These are phyloP conservation scores for Geophilus truncorum DNA, from an alignment of 2,888 invertebrate species.

Conservation along the genomic window DNA sequence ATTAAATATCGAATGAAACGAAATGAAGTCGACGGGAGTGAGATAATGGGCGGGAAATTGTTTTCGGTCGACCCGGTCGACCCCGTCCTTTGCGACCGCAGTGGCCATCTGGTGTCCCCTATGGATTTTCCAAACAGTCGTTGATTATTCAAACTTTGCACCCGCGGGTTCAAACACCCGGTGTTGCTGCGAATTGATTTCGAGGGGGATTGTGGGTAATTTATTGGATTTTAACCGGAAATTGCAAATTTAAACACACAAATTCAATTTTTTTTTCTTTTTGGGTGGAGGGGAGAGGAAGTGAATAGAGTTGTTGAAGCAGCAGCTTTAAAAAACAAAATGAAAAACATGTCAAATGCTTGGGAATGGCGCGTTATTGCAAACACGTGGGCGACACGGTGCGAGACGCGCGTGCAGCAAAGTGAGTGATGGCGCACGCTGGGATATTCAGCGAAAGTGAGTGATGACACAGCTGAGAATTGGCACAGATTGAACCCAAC, in stretches of 20 bases:
- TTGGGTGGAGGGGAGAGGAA: background rate
- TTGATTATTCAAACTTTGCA: background rate
- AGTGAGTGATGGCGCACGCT: background rate
- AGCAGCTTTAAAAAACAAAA: too few species aligned
- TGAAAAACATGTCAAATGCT: background rate
- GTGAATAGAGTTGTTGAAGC: too few species aligned
- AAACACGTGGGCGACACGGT: background rate
- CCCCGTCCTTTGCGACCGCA: too few species aligned
- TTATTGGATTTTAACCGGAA: background rate
- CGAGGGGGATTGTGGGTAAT: background rate
- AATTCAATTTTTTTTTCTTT: background rate
- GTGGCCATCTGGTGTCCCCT: background rate
- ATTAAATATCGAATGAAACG: background rate
- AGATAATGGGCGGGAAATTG: background rate
- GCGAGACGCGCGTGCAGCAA: background rate
- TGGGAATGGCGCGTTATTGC: background rate
- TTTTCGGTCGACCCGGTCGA: background rate
- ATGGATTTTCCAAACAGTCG: background rate
- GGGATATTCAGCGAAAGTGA: background rate
- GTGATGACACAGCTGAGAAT: background rate
- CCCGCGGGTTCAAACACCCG: background rate
- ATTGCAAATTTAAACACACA: too few species aligned
- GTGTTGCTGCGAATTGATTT: background rate
- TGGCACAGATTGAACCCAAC: background rate
- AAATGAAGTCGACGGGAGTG: background rate